A percentile compares a stretch with the other conserved stretches of the same genome.
Evolutionary conservation across 2,888 invertebrate genomes (phyloP).

Genomic region (Clanis bilineata): DNA sequence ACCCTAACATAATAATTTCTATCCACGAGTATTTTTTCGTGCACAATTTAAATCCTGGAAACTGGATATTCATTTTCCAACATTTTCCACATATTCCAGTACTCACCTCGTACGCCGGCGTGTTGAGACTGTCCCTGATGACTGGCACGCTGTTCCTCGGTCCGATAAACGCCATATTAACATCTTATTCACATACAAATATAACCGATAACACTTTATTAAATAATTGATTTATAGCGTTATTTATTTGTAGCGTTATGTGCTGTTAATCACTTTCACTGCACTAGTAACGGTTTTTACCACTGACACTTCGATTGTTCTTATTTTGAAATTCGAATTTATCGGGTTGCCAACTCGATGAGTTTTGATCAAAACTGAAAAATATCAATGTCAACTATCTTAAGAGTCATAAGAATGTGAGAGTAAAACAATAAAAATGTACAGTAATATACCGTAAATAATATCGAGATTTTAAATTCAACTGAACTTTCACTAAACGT

Average conservation of each 20-base stretch:
- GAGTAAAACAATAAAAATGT: no score
- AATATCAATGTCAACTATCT: no score
- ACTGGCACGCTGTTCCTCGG: slow-evolving; percentile 85
- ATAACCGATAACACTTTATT: slow-evolving; percentile 18
- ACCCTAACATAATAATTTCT: no score
- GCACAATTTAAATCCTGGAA: no score
- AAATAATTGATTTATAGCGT: not conserved
- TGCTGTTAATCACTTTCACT: slow-evolving; percentile 1
- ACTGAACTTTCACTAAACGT: no score
- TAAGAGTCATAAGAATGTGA: no score
- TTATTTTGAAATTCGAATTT: not conserved
- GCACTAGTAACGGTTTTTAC: not conserved
- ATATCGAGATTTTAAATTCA: no score
- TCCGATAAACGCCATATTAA: slow-evolving; percentile 77
- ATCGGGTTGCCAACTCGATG: not conserved
- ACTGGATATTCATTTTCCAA: not conserved
- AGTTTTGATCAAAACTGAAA: no score
- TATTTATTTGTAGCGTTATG: not conserved
- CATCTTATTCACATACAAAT: slow-evolving; percentile 57
- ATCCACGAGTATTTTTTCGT: no score
- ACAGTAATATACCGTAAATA: no score
- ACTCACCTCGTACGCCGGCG: slow-evolving; percentile 86
- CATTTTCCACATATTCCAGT: not conserved
- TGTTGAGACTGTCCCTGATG: slow-evolving; percentile 85
- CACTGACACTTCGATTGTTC: not conserved